phyloP scores from a whole-genome alignment of 2,888 invertebrate species.

The Andrena trimmerana region DNA sequence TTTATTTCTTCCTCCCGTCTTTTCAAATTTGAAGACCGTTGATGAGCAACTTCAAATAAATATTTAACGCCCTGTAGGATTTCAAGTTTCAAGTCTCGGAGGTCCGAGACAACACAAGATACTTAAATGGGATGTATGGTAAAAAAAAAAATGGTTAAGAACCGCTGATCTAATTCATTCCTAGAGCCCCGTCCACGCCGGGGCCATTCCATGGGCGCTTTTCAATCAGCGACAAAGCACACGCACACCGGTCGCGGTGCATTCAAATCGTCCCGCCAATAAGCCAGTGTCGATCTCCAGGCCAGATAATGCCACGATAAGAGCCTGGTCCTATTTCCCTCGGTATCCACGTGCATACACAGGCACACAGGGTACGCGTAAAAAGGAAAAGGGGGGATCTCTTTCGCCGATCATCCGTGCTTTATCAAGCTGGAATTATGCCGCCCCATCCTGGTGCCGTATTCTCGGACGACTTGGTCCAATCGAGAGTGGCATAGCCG shows the following conservation, averaged over 20 bases:
- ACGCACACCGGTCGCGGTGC: constrained; percentile 35
- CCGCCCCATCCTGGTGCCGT: constrained; percentile 72
- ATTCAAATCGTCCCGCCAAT: constrained; percentile 67
- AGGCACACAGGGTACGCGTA: constrained; percentile 8
- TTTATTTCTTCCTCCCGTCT: too few species aligned
- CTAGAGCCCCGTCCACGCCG: background rate
- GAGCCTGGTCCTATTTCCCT: constrained; percentile 42
- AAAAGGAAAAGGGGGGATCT: constrained; percentile 56
- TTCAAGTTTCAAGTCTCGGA: too few species aligned
- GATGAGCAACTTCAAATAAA: background rate
- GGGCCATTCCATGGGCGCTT: constrained; percentile 35
- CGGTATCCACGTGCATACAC: background rate
- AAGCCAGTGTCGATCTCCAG: constrained; percentile 70
- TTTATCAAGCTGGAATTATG: constrained; percentile 78
- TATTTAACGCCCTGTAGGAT: too few species aligned
- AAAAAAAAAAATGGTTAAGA: too few species aligned
- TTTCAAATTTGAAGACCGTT: too few species aligned
- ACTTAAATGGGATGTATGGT: too few species aligned
- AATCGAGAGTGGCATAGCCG: constrained; percentile 63
- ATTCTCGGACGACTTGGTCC: constrained; percentile 76
- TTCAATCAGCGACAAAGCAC: constrained; percentile 50
- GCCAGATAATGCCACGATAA: constrained; percentile 69
- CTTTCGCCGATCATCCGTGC: constrained; percentile 74
- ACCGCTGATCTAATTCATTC: too few species aligned
- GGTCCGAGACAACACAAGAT: too few species aligned